A percentile compares a stretch with the other conserved stretches of the same genome.
phyloP scores from a whole-genome alignment of 2,797 vertebrate genomes.

The Vipera ursinii region DNA sequence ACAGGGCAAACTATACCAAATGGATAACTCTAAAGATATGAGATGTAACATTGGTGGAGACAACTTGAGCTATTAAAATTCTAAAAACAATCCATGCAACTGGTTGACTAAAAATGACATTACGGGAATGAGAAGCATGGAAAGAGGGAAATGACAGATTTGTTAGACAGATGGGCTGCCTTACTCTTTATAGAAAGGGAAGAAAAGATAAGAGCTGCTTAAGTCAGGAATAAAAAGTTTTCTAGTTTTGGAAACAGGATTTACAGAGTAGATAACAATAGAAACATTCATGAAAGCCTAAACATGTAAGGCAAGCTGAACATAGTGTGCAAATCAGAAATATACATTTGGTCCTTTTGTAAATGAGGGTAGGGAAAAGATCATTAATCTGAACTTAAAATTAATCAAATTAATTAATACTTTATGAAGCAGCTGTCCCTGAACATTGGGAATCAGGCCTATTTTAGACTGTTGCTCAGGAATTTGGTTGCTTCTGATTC shows the following conservation, averaged over 20 bases:
- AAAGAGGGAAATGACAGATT: slow-evolving; percentile 43
- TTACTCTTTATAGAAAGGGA: slow-evolving; percentile 31
- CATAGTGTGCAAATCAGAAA: neutral
- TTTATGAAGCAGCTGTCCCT: neutral
- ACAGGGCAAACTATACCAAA: neutral
- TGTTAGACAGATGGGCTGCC: slow-evolving; percentile 38
- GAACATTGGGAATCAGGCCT: neutral
- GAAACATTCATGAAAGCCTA: slow-evolving; percentile 23
- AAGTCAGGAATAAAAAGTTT: slow-evolving; percentile 11
- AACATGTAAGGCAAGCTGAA: slow-evolving; percentile 3
- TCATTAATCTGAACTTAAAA: neutral
- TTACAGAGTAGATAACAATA: slow-evolving; percentile 25
- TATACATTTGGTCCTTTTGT: slow-evolving; percentile 5
- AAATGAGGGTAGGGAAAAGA: neutral
- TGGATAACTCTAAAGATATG: neutral
- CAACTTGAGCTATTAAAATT: slow-evolving; percentile 28
- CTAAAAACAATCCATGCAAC: slow-evolving; percentile 4
- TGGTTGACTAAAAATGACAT: slow-evolving; percentile 37
- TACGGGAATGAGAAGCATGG: slow-evolving; percentile 24
- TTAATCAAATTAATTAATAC: neutral
- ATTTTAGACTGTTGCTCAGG: neutral
- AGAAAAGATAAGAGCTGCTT: neutral
- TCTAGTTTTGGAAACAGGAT: slow-evolving; percentile 31
- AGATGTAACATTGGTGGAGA: neutral
- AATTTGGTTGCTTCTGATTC: neutral